Evolutionary conservation across 2,797 vertebrate species (phyloP).

Genomic region (Meda fulgida): DNA sequence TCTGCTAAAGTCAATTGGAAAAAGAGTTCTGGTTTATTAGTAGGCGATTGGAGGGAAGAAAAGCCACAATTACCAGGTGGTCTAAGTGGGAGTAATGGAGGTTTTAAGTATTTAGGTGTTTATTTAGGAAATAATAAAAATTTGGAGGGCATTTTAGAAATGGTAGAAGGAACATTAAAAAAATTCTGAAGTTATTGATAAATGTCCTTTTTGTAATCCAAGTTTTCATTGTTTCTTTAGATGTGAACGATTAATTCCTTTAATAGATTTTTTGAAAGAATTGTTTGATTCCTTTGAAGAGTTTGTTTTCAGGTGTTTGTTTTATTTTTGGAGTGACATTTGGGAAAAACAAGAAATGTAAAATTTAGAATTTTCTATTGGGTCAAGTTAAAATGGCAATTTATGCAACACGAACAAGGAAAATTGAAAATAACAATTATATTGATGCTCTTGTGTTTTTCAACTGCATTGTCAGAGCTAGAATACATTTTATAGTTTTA

Average conservation of each 20-base stretch:
- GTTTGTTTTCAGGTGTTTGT: not conserved
- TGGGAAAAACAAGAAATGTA: not conserved
- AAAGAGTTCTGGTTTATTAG: not conserved
- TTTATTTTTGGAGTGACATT: not conserved
- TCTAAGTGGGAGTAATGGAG: not conserved
- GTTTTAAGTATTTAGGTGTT: not conserved
- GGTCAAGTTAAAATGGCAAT: not conserved
- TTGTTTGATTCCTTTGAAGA: not conserved
- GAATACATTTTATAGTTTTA: not conserved
- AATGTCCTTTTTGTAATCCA: not conserved
- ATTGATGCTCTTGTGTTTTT: no score
- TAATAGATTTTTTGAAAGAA: fast-evolving
- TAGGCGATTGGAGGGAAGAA: not conserved
- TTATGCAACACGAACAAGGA: not conserved
- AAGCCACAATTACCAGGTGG: not conserved
- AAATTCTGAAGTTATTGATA: no score
- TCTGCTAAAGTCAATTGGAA: slow-evolving; percentile 16
- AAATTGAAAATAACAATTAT: not conserved
- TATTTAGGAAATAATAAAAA: not conserved
- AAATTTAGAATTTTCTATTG: not conserved
- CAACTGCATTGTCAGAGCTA: no score
- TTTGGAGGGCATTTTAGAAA: not conserved
- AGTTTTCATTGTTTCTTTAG: not conserved
- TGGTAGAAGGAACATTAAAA: not conserved
- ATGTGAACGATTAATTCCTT: not conserved